Percentiles rank a stretch among this genome's conserved stretches.
Evolutionary conservation across 1,140 invertebrate genomes (phyloP).

Genomic region (Antheraea pernyi): DNA sequence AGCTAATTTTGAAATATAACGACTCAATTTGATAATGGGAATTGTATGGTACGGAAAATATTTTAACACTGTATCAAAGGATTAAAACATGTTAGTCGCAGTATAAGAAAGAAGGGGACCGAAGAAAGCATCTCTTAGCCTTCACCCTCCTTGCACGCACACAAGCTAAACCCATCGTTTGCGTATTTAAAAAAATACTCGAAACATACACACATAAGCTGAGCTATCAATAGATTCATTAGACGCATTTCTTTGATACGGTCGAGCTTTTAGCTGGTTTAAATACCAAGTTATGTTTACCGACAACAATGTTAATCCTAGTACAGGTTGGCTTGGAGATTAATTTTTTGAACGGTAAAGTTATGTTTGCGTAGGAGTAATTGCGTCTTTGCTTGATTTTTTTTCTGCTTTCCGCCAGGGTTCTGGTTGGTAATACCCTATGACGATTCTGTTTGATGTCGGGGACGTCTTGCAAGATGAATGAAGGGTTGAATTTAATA

Average conservation of each 20-base stretch:
- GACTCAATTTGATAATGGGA: too few species aligned
- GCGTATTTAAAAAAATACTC: slow-evolving; percentile 67
- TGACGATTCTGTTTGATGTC: slow-evolving; percentile 52
- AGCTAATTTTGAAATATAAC: too few species aligned
- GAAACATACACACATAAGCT: slow-evolving; percentile 53
- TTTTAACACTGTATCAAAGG: neutral
- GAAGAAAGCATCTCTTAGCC: slow-evolving; percentile 75
- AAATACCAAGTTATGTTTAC: slow-evolving; percentile 36
- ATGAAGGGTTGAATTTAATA: slow-evolving; percentile 29
- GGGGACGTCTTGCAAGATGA: slow-evolving; percentile 57
- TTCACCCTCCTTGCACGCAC: slow-evolving; percentile 71
- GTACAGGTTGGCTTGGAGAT: neutral
- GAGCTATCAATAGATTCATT: slow-evolving; percentile 76
- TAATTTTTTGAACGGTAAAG: neutral
- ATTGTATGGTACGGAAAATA: neutral
- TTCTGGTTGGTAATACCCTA: slow-evolving; percentile 43
- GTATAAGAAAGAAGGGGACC: slow-evolving; percentile 71
- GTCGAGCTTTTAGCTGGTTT: slow-evolving; percentile 64
- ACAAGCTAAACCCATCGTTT: slow-evolving; percentile 34
- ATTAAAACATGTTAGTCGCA: neutral
- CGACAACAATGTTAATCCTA: slow-evolving; percentile 12
- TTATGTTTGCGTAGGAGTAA: slow-evolving; percentile 53
- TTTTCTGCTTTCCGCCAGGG: slow-evolving; percentile 54
- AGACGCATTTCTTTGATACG: slow-evolving; percentile 75
- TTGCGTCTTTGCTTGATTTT: slow-evolving; percentile 73